phyloP scores from a whole-genome alignment of 1,140 invertebrate species.

The Limonius californicus region DNA sequence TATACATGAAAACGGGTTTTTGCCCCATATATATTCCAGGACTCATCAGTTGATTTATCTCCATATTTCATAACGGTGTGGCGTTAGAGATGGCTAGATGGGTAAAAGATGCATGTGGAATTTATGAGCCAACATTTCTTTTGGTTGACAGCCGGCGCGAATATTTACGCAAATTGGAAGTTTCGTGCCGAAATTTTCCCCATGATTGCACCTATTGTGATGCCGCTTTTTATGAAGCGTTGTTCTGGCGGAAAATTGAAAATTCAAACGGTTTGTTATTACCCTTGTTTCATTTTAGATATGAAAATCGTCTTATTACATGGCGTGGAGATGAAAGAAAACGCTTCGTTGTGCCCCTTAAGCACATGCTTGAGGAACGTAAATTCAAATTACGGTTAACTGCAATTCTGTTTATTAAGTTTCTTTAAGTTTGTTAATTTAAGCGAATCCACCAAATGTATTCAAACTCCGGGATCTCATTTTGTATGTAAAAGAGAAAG shows the following conservation, averaged over 20 bases:
- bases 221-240: background rate
- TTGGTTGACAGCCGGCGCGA: constrained; percentile 3
- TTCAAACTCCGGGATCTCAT: constrained; percentile 3
- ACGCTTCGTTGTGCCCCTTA: too few species aligned
- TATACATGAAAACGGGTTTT: too few species aligned
- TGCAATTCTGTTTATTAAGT: constrained; percentile 9
- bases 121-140: background rate
- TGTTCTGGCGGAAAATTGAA: constrained; percentile 9
- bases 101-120: background rate
- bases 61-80: background rate
- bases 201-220: constrained; percentile 10
- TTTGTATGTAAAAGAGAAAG: constrained; percentile 9
- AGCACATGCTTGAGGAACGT: background rate
- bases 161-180: constrained; percentile 12
- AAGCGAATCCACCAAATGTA: background rate
- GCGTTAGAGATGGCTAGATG: background rate
- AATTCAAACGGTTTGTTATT: constrained; percentile 11
- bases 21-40: too few species aligned
- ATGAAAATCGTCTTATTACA: background rate
- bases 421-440: constrained; percentile 12
- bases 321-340: background rate
- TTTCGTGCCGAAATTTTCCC: constrained; percentile 1
- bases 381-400: background rate
- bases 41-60: background rate
- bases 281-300: constrained; percentile 6